Evolutionary conservation across 2,888 invertebrate species (phyloP).

Genomic region (Leptopilina myrica): DNA sequence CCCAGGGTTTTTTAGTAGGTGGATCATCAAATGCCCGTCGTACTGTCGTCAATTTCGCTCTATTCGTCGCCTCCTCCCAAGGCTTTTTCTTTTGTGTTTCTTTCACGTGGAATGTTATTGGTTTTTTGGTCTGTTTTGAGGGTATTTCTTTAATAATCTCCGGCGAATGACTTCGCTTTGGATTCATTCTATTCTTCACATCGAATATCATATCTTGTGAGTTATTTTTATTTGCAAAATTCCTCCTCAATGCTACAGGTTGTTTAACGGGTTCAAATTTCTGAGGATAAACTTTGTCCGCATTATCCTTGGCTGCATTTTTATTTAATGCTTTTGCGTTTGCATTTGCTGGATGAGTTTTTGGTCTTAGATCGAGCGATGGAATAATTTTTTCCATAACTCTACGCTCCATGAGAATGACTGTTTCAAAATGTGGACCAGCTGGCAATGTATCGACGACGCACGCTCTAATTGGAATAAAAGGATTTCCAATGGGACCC

Average conservation of each 20-base stretch:
- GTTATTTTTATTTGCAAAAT: background rate
- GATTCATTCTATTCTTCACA: constrained; percentile 48
- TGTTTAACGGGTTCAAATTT: constrained; percentile 16
- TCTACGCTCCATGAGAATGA: constrained; percentile 72
- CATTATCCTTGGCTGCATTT: background rate
- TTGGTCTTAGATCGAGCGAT: constrained; percentile 2
- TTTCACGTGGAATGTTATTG: background rate
- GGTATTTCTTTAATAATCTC: constrained; percentile 22
- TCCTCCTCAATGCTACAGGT: background rate
- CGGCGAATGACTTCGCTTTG: constrained; percentile 59
- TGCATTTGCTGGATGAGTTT: background rate
- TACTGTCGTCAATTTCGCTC: background rate
- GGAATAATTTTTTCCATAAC: constrained; percentile 59
- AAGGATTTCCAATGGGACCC: constrained; percentile 66
- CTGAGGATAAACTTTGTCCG: constrained; percentile 38
- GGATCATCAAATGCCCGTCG: background rate
- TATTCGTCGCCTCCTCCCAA: background rate
- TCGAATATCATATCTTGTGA: background rate
- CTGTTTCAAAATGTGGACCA: constrained; percentile 70
- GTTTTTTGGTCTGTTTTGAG: constrained; percentile 38
- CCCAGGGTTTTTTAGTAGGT: background rate
- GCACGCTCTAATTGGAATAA: constrained; percentile 70
- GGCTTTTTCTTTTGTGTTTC: background rate
- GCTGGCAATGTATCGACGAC: constrained; percentile 72
- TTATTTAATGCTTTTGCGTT: constrained; percentile 43